Evolutionary conservation across 2,797 vertebrate species (phyloP).

Genomic region (Eulemur mongoz): DNA sequence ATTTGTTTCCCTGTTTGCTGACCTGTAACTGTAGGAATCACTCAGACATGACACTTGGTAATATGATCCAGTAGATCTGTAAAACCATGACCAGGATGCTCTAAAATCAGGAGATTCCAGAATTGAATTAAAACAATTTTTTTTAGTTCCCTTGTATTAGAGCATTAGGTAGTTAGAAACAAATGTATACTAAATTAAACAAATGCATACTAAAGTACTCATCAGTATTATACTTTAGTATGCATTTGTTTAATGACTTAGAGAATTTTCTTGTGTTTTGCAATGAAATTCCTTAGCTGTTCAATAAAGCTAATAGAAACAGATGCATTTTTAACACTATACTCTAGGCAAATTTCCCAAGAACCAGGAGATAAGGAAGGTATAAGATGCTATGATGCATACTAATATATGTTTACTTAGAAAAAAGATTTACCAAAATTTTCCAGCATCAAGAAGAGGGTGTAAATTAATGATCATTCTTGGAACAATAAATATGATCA

Average conservation of each 20-base stretch:
- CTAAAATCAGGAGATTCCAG: not conserved
- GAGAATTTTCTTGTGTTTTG: not conserved
- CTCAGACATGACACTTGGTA: not conserved
- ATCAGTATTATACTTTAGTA: not conserved
- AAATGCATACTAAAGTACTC: no score
- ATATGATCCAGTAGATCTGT: not conserved
- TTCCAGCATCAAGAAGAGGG: not conserved
- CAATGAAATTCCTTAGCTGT: not conserved
- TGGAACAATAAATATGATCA: not conserved
- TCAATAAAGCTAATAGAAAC: not conserved
- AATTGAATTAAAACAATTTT: not conserved
- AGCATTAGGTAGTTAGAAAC: not conserved
- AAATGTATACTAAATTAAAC: no score
- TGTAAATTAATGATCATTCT: constrained; percentile 19
- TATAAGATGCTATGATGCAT: not conserved
- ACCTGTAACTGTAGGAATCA: not conserved
- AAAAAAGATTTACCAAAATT: not conserved
- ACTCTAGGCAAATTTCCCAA: not conserved
- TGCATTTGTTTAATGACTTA: not conserved
- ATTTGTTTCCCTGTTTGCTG: not conserved
- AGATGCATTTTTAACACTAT: constrained; percentile 25
- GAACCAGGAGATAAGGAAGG: not conserved
- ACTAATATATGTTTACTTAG: not conserved
- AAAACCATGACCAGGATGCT: not conserved
- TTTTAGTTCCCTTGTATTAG: not conserved